These are phyloP conservation scores for Elanoides forficatus DNA, from an alignment of 2,113 vertebrate species.

Conservation along the genomic window DNA sequence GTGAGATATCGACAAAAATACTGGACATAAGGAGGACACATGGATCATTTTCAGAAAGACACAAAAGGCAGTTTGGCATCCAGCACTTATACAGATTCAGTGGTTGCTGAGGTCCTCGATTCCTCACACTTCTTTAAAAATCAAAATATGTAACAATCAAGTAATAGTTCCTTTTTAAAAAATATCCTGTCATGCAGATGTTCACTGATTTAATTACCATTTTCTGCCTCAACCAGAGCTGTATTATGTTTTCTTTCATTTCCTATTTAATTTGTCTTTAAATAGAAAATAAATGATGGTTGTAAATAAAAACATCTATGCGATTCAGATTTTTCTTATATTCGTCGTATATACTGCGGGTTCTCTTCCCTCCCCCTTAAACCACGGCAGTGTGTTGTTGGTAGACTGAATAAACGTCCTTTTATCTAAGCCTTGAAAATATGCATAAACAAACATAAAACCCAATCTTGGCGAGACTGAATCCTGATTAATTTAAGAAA, in stretches of 20 bases:
- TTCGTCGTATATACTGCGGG: not conserved
- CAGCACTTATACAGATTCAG: not conserved
- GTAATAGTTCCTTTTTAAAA: not conserved
- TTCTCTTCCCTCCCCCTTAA: not conserved
- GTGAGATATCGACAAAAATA: not conserved
- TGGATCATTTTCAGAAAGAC: not conserved
- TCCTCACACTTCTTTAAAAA: not conserved
- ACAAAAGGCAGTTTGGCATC: not conserved
- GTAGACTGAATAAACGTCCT: not conserved
- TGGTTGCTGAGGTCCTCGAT: not conserved
- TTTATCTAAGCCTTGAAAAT: not conserved
- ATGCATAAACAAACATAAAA: not conserved
- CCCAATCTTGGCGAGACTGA: not conserved
- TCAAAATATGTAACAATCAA: not conserved
- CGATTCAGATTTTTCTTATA: not conserved
- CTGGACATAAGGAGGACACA: not conserved
- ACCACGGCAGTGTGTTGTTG: not conserved
- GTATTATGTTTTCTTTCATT: constrained; percentile 38
- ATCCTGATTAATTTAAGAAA: not conserved
- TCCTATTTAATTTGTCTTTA: constrained; percentile 35
- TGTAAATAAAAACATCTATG: not conserved
- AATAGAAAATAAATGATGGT: not conserved
- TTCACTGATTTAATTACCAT: constrained; percentile 49
- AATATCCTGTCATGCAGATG: not conserved
- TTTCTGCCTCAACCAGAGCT: constrained; percentile 47